Evolutionary conservation across 1,140 invertebrate genomes (phyloP).

Genomic region (Listronotus oregonensis): DNA sequence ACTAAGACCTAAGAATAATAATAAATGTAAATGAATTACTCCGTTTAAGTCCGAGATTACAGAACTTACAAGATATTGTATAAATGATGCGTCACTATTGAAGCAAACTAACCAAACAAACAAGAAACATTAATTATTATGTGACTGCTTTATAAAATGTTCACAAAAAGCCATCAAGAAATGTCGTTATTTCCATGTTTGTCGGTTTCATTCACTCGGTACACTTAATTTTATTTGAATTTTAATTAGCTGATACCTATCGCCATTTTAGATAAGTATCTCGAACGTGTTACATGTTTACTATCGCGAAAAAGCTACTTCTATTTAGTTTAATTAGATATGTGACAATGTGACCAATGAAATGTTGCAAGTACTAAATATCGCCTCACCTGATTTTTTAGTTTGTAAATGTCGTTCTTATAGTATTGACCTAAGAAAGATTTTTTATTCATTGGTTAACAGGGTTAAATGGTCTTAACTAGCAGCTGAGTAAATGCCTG

Average conservation of each 20-base stretch:
- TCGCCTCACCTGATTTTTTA: neutral
- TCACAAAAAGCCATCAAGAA: constrained; percentile 3
- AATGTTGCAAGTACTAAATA: neutral
- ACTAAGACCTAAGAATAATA: no score
- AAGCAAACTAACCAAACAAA: no score
- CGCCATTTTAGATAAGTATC: constrained; percentile 8
- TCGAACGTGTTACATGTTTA: constrained; percentile 1
- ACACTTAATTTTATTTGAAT: constrained; percentile 17
- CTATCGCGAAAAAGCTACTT: neutral
- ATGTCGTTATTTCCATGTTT: constrained; percentile 11
- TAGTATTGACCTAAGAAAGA: no score
- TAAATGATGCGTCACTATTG: no score
- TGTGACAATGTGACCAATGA: neutral
- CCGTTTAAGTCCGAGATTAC: no score
- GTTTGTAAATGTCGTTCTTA: neutral
- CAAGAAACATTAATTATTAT: constrained; percentile 4
- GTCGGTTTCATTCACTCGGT: constrained; percentile 8
- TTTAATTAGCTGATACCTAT: constrained; percentile 14
- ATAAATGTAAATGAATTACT: no score
- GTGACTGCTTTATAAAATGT: neutral
- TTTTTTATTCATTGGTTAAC: no score
- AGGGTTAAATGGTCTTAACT: no score
- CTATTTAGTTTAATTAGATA: constrained; percentile 6
- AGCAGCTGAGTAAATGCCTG: no score
- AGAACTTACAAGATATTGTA: no score